Evolutionary conservation across 2,113 vertebrate species (phyloP).

Genomic region (Pelodiscus sinensis): DNA sequence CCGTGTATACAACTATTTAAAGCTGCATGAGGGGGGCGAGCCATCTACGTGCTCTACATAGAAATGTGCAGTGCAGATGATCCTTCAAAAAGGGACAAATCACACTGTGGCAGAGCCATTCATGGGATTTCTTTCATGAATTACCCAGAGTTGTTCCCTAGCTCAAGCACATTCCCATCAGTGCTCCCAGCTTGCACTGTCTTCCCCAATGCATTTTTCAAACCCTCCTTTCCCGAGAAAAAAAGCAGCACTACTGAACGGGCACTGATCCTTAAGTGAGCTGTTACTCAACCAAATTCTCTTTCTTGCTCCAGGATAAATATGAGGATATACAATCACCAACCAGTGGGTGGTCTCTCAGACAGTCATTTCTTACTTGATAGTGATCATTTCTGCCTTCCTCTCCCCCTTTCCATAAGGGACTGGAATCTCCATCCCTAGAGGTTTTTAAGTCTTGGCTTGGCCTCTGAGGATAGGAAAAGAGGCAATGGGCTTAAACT

Average conservation of each 20-base stretch:
- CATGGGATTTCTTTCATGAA: neutral
- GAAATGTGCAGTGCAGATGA: neutral
- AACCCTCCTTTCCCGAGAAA: neutral
- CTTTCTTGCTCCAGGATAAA: neutral
- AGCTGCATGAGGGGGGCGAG: neutral
- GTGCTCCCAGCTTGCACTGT: neutral
- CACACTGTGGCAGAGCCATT: neutral
- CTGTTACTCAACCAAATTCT: neutral
- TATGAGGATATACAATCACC: rapidly evolving
- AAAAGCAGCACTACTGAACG: neutral
- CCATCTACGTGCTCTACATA: neutral
- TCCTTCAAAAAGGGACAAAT: neutral
- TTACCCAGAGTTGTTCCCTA: neutral
- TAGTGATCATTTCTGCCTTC: neutral
- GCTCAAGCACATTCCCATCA: neutral
- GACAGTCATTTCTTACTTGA: neutral
- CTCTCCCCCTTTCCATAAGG: neutral
- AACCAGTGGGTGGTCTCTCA: neutral
- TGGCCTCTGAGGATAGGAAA: too few species aligned
- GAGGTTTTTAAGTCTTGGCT: too few species aligned
- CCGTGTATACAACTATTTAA: neutral
- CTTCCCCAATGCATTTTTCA: rapidly evolving
- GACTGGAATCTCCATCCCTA: too few species aligned
- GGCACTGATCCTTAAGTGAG: neutral
- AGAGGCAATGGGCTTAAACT: too few species aligned